These are phyloP conservation scores for Lycodopsis pacificus DNA, from an alignment of 2,797 vertebrate genomes.

Conservation along the genomic window DNA sequence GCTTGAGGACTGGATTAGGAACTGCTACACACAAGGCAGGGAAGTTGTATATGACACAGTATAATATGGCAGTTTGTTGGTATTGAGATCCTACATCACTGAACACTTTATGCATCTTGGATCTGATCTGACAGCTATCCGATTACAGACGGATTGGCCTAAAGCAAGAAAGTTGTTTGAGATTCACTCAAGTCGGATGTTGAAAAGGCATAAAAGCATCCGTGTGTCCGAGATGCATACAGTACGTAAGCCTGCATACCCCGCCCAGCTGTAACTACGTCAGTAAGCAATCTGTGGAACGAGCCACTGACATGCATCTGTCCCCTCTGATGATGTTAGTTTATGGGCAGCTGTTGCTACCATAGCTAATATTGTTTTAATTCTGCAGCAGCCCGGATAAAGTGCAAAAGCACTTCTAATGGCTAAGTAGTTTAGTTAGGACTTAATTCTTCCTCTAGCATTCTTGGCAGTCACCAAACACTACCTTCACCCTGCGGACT, in stretches of 20 bases:
- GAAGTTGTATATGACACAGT: neutral
- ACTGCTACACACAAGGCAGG: neutral
- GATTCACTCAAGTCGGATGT: slow-evolving; percentile 5
- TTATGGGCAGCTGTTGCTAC: neutral
- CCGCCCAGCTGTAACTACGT: neutral
- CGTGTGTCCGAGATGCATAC: neutral
- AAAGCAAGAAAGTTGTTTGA: neutral
- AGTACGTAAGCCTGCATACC: neutral
- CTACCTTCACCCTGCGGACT: neutral
- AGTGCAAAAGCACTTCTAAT: neutral
- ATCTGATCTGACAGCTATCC: neutral
- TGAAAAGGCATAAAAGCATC: neutral
- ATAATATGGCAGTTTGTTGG: neutral
- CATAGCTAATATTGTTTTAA: neutral
- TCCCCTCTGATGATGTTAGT: neutral
- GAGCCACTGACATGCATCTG: neutral
- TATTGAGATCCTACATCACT: neutral
- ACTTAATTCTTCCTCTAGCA: neutral
- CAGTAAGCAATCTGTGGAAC: neutral
- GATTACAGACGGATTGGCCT: neutral
- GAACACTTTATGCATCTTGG: neutral
- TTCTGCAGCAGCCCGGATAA: neutral
- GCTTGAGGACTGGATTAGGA: slow-evolving; percentile 18
- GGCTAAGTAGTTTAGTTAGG: neutral
- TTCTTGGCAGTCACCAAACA: neutral